Evolutionary conservation across 2,888 invertebrate genomes (phyloP), one percentile per base, ranked within the genome.

Genomic region (Abrostola triplasia): DNA sequence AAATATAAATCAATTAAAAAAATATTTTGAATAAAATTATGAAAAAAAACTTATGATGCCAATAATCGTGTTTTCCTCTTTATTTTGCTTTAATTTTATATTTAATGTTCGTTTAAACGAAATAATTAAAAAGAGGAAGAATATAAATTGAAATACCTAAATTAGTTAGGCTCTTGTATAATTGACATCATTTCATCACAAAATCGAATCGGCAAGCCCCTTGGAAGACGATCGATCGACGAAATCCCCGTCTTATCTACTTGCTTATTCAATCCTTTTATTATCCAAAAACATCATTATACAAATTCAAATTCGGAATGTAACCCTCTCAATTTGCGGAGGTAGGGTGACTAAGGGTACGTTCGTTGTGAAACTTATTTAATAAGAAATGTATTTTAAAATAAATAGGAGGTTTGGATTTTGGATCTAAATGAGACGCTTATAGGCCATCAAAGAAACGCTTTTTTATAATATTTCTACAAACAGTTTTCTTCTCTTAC

Each of bases 221-320:
- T 59, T 55, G 57, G 60, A 67, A 59, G 75, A 56, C 74, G 64
- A 66, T 78, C 73, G 73, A 76, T 79, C 70, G 72, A 54, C 64
- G 35, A 67, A 72, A 79, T 76, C 81, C 77, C 72, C 73, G 67
- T 70, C 79, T 77, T 76, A 75, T 78, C 75, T 76, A 70, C 76
- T 75, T 73, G 77, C 77, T 78, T 80, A 79, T 79, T 81, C 79
- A 81, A 80, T 83, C 83, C 81, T 79, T 84, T 80, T 81, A 83
- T 83, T 82, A 84, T 79, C 79, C 80, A 79, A 82, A 80, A 83
- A 85, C 79, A 82, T 79, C 82, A 77, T 81, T 83, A 79, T 77
- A 83, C 76, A 78, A 82, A 84, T 84, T 84, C 80, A 82, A 81
- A 84, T 80, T 80, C 74, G 64, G 63, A 59, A 74, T 76, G 67